Base-by-base conservation (phyloP, 1,140 invertebrate genomes). In the Drosophila kanapiae region DNA sequence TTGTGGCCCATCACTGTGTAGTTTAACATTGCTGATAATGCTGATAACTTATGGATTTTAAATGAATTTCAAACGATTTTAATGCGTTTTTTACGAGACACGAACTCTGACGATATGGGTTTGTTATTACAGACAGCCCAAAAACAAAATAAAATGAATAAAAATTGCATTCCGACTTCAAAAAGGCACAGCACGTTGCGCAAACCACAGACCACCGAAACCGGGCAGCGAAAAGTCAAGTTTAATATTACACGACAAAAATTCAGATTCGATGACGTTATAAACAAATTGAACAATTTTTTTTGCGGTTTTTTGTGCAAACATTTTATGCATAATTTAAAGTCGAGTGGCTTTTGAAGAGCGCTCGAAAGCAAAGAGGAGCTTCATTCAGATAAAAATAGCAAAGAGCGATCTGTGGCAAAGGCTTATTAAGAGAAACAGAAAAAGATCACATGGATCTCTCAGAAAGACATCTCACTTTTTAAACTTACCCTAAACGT, bases 1-100 rank as follows among this genome's bases (percentile, higher is more conserved):
- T 78, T 82, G 56, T 27, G 13, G 29, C 42, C 56, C 23, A 23
- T 23, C 23, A 23, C 23, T 48, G 67, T 23, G 37, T 13, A 51
- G 47, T 56, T 80, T 51, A 82, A 79, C 63, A 82, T 70, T 56
- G 62, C 18, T 69, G 59, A 78, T 81, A 72, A 72, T 68, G 35
- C 54, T 35, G 14, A 69, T 51, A 67, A 80, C 37, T 78, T 85
- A 86, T 81, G 78, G 42, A 38, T 78, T 85, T 85, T 85, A 86
- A 85, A 85, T 85, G 47, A 85, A 81, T 86, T 70, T 86, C 69
- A 85, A 85, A 85, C 57, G 82, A 82, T 78, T 85, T 81, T 67
- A 75, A 84, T 86, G 74, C 48, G 43, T 78, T 85, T 85, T 85
- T 86, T 70, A 85, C 72, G 67, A 63, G 74, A 69, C 68, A 79